Evolutionary conservation across 2,797 vertebrate species (phyloP).

Genomic region (Acipenser ruthenus): DNA sequence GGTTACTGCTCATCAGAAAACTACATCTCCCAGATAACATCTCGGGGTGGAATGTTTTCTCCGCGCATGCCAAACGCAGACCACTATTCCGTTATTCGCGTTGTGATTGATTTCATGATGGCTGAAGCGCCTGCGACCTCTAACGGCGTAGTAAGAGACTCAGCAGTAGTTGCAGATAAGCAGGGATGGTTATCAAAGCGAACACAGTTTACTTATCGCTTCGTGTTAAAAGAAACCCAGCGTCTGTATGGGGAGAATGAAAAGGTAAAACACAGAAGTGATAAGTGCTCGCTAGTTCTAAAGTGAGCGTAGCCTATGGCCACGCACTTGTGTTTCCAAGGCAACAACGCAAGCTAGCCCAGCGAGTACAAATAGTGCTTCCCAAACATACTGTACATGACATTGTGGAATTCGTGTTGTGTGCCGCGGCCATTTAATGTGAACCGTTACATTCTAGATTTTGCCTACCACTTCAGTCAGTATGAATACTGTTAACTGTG

Average conservation of each 20-base stretch:
- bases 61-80: conserved; percentile 48
- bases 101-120: conserved; percentile 22
- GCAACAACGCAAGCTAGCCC: conserved; percentile 7
- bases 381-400: background rate
- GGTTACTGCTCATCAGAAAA: conserved; percentile 32
- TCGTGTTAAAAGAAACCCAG: conserved; percentile 26
- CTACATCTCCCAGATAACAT: conserved; percentile 47
- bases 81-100: conserved; percentile 63
- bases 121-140: conserved; percentile 33
- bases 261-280: conserved; percentile 20
- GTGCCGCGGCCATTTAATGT: too few species aligned
- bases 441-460: too few species aligned
- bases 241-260: conserved; percentile 29
- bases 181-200: conserved; percentile 35
- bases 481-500: too few species aligned
- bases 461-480: background rate
- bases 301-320: background rate
- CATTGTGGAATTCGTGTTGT: too few species aligned
- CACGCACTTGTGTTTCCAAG: background rate
- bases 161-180: conserved; percentile 10
- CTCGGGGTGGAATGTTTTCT: background rate
- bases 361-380: background rate
- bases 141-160: conserved; percentile 25
- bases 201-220: conserved; percentile 30
- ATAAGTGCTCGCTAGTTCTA: background rate